Percentiles rank a stretch among this genome's conserved stretches.
phyloP scores from a whole-genome alignment of 2,113 vertebrate species.

The Brachionichthys hirsutus region DNA sequence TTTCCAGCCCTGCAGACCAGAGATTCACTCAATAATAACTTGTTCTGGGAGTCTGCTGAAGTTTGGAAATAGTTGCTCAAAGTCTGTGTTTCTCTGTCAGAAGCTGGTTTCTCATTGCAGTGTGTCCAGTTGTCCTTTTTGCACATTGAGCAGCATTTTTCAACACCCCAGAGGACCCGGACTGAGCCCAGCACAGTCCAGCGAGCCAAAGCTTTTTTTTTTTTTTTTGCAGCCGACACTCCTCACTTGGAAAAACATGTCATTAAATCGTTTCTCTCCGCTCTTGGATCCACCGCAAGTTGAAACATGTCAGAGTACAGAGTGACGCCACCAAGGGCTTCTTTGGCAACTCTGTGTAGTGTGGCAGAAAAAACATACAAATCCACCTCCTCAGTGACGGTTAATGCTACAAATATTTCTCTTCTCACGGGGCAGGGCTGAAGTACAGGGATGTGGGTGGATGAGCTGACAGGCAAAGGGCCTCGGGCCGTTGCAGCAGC shows the following conservation, averaged over 20 bases:
- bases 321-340: slow-evolving; percentile 26
- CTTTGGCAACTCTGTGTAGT: slow-evolving; percentile 12
- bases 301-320: slow-evolving; percentile 38
- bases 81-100: slow-evolving; percentile 10
- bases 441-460: slow-evolving; percentile 24
- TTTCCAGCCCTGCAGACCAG: no score
- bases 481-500: background rate
- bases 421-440: slow-evolving; percentile 15
- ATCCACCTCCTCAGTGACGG: slow-evolving; percentile 30
- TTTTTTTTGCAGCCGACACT: slow-evolving; percentile 27
- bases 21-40: slow-evolving; percentile 2
- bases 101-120: slow-evolving; percentile 12
- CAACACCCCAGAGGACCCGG: slow-evolving; percentile 20
- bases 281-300: slow-evolving; percentile 34
- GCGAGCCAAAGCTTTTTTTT: slow-evolving; percentile 34
- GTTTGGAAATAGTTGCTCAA: background rate
- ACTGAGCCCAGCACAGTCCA: slow-evolving; percentile 31
- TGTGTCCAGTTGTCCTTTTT: slow-evolving; percentile 24
- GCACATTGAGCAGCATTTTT: slow-evolving; percentile 18
- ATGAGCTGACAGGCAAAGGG: slow-evolving; percentile 23
- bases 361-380: background rate
- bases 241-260: slow-evolving; percentile 43
- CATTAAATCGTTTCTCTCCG: slow-evolving; percentile 44
- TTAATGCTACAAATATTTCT: slow-evolving; percentile 33
- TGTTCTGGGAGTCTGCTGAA: background rate